Conservation (phyloP, 2,113 vertebrate genomes). For the Cyprinodon variegatus region DNA sequence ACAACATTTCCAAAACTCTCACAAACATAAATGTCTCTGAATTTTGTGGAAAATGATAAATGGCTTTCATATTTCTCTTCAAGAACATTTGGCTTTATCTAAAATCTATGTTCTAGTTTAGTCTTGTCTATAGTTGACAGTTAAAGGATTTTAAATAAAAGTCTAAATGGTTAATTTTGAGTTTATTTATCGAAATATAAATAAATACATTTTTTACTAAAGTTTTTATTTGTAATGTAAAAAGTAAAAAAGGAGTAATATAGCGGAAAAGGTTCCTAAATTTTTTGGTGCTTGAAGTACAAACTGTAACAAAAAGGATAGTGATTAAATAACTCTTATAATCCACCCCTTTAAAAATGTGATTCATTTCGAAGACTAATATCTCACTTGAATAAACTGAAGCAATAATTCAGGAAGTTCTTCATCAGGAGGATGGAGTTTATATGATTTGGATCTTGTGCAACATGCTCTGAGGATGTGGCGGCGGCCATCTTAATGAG, state of each 20-base stretch:
- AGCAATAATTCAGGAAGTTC: constrained; percentile 51
- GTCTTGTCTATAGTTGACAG: too few species aligned
- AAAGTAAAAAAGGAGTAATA: neutral
- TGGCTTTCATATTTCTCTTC: too few species aligned
- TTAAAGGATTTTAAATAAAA: too few species aligned
- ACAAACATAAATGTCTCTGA: neutral
- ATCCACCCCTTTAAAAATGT: constrained; percentile 24
- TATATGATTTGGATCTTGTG: constrained; percentile 58
- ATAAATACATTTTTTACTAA: neutral
- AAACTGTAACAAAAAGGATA: constrained; percentile 11
- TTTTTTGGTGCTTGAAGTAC: constrained; percentile 7
- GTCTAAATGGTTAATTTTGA: neutral
- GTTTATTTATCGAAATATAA: neutral
- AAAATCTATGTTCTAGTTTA: too few species aligned
- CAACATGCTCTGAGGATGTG: constrained; percentile 58
- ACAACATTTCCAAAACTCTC: neutral
- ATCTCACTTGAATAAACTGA: constrained; percentile 47
- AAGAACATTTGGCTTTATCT: too few species aligned
- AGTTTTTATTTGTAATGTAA: neutral
- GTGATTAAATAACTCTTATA: constrained; percentile 4
- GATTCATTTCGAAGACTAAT: constrained; percentile 9
- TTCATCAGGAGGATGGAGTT: constrained; percentile 46
- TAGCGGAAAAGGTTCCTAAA: constrained; percentile 1
- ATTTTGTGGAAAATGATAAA: neutral
- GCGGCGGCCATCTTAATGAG: constrained; percentile 70